Evolutionary conservation across 2,888 invertebrate genomes (phyloP), one percentile per base, ranked within the genome.

Genomic region (Ophion ellenae): DNA sequence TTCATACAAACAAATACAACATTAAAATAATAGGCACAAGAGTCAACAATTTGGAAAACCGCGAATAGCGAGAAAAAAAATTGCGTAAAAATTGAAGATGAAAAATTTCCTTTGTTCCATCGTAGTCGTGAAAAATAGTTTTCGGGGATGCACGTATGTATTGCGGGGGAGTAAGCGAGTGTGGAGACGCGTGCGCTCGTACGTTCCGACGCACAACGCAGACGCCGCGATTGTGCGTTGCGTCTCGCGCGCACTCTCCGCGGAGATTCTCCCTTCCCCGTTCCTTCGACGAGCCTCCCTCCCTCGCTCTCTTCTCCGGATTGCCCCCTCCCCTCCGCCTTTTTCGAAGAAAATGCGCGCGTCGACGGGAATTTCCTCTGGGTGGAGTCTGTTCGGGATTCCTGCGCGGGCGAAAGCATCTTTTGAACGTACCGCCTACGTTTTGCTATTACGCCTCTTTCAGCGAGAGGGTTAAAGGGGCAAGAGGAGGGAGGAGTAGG

Each of bases 301-400:
- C 79, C 77, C 14, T 20, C 2, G 59, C 75, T 53, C 47, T 53
- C 24, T 24, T 53, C 47, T 24, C 7, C 70, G 70, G 53, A 70
- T 47, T 47, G 47, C 82, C 83, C 64, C 32, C 36, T 36, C 17
- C 77, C 64, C 83, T 17, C 74, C 78, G 61, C 64, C 84, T 10
- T 66, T 64, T 73, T 83, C 63, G 24, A 24, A 24, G 81, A 67
- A 67, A 59, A 67, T 74, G 74, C 81, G 81, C 74, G 78, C 83
- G 53, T 63, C 73, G 61, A 66, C 70, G 71, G 66, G 71, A 64
- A 75, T 78, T 82, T 53, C 57, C 74, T 20, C 85, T 79, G 82
- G 85, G 85, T 74, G 85, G 85, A 80, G 85, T 80, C 76, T 79
- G 47, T 9, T 61, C 53, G 61, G 73, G 28, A 75, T 75, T 69